Evolutionary conservation across 2,888 invertebrate species (phyloP).

Genomic region (Agelastica alni): DNA sequence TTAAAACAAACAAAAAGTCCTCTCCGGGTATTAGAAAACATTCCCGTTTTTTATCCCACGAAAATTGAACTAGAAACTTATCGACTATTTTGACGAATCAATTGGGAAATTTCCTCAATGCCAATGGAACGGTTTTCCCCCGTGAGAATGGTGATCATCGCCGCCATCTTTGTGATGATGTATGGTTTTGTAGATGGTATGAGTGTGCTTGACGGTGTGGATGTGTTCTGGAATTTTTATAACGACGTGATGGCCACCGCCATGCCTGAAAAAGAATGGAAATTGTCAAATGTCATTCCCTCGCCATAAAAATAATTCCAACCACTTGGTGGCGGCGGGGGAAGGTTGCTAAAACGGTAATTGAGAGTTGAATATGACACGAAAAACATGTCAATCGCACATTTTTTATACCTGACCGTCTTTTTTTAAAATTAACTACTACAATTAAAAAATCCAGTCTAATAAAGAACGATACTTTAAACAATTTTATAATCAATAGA

Average conservation of each 20-base stretch:
- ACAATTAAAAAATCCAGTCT: not conserved
- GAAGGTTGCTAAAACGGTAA: too few relatives aligned
- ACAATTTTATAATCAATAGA: too few relatives aligned
- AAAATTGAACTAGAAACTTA: too few relatives aligned
- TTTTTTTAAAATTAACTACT: not conserved
- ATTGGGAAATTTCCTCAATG: conserved; percentile 27
- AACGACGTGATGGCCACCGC: conserved; percentile 61
- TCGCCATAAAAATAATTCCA: too few relatives aligned
- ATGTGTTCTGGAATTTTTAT: conserved; percentile 71
- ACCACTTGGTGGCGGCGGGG: too few relatives aligned
- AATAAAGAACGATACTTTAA: too few relatives aligned
- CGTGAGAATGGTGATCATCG: conserved; percentile 44
- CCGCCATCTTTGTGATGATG: conserved; percentile 57
- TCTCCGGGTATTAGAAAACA: too few relatives aligned
- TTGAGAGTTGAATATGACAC: not conserved
- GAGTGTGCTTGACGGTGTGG: conserved; percentile 72
- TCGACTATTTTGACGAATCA: too few relatives aligned
- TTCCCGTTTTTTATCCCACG: too few relatives aligned
- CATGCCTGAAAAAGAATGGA: conserved; percentile 32
- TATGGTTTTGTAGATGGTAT: conserved; percentile 72
- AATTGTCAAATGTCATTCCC: not conserved
- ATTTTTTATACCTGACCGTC: not conserved
- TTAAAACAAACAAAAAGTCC: too few relatives aligned
- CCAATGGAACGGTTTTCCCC: conserved; percentile 44
- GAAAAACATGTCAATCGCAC: not conserved